Evolutionary conservation across 2,797 vertebrate genomes (phyloP), one percentile per base, ranked within the genome.

Genomic region (Lateolabrax maculatus): DNA sequence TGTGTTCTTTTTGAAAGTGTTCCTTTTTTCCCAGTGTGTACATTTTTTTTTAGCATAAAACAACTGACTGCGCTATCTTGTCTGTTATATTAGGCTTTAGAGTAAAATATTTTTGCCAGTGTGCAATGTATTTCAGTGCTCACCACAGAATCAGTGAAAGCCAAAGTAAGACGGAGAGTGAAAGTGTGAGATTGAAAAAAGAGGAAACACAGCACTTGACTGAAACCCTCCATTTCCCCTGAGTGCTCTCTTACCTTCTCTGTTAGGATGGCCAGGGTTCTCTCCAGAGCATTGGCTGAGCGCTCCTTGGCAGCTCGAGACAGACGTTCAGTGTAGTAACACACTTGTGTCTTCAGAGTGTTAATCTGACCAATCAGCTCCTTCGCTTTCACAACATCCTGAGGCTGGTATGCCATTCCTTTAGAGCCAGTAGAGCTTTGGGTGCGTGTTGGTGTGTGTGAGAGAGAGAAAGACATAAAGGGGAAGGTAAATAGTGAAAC

Each of bases 331-430:
- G 97, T 95, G 74, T 99, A 99, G 94, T 99, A 99, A 92, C 97
- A 98, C 93, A 99, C 97, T 91, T 99, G 98, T 0, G 98, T 99
- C 94, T 99, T 99, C 87, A 99, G 94, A 5, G 97, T 99, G 92
- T 98, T 99, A 85, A 99, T 98, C 41, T 99, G 98, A 70, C 96
- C 97, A 53, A 99, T 99, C 69, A 99, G 97, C 94, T 99, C 98
- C 92, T 98, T 99, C 21, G 98, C 98, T 92, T 97, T 96, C 69
- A 97, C 56, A 0, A 99, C 94, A 75, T 99, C 98, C 94, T 98
- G 97, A 18, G 97, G 97, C 93, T 97, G 96, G 91, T 98, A 99
- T 25, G 95, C 83, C 89, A 97, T 95, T 27, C 95, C 96, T 93
- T 96, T 98, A 53, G 96, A 94, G 87, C 96, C 94, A 3, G 94